Evolutionary conservation across 2,113 vertebrate genomes (phyloP).

Genomic region (Psettodes erumei): DNA sequence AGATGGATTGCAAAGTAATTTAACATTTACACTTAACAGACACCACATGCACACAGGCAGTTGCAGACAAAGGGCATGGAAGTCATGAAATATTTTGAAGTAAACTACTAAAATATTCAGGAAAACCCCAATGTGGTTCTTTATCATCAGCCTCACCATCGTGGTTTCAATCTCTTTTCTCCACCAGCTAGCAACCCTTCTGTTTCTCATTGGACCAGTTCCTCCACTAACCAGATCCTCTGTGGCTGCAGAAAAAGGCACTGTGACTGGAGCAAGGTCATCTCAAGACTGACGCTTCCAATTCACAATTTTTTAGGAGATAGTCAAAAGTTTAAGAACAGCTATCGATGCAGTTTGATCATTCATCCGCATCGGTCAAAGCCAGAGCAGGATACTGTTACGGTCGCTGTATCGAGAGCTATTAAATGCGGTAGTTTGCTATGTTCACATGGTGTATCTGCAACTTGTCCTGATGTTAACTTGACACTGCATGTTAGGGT

Average conservation of each 20-base stretch:
- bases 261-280: conserved; percentile 53
- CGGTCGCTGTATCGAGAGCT: conserved; percentile 36
- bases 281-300: conserved; percentile 40
- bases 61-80: conserved; percentile 29
- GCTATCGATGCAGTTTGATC: conserved; percentile 44
- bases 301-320: conserved; percentile 31
- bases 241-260: conserved; percentile 41
- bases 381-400: conserved; percentile 49
- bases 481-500: conserved; percentile 71
- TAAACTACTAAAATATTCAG: conserved; percentile 40
- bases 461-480: conserved; percentile 66
- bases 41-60: conserved; percentile 31
- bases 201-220: conserved; percentile 66
- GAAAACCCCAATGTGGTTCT: conserved; percentile 28
- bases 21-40: conserved; percentile 54
- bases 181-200: conserved; percentile 54
- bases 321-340: conserved; percentile 47
- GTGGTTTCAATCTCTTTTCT: conserved; percentile 36
- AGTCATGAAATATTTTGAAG: conserved; percentile 42
- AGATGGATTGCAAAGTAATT: conserved; percentile 49
- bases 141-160: conserved; percentile 49
- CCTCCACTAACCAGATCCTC: conserved; percentile 49
- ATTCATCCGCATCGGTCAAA: conserved; percentile 54
- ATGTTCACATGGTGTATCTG: conserved; percentile 53
- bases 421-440: conserved; percentile 58